A percentile compares a stretch with the other conserved stretches of the same genome.
phyloP scores from a whole-genome alignment of 2,888 invertebrate species.

The Apeira syringaria region DNA sequence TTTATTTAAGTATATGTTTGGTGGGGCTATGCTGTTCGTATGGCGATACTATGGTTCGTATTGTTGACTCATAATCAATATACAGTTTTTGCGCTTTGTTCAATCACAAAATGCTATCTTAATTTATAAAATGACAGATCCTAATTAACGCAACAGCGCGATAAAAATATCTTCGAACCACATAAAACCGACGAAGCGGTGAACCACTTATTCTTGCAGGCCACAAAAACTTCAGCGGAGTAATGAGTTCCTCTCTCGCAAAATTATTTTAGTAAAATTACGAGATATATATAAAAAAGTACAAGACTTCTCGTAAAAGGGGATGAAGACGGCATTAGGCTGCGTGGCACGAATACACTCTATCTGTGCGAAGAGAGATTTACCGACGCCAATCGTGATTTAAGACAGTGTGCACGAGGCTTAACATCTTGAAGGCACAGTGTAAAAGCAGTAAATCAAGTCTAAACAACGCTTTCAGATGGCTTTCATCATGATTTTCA shows the following conservation, averaged over 20 bases:
- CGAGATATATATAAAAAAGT: conserved; percentile 13
- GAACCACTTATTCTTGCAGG: background rate
- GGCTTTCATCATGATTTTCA: background rate
- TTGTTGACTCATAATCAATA: no score
- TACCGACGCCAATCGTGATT: conserved; percentile 51
- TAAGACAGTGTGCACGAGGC: conserved; percentile 43
- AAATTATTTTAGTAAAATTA: conserved; percentile 20
- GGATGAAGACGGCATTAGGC: conserved; percentile 34
- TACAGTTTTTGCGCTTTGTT: no score
- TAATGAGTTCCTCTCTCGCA: conserved; percentile 27
- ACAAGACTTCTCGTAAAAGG: conserved; percentile 12
- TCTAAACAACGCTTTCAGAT: background rate
- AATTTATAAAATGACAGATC: no score
- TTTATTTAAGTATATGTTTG: no score
- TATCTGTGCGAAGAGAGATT: conserved; percentile 52
- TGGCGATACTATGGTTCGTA: no score
- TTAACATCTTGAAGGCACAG: conserved; percentile 27
- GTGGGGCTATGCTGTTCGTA: no score
- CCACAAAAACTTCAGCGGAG: conserved; percentile 34
- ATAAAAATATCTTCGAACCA: background rate
- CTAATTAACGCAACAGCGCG: background rate
- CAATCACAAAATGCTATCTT: no score
- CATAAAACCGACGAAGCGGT: background rate
- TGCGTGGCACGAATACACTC: conserved; percentile 55
- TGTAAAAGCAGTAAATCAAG: conserved; percentile 2